Percentiles rank a stretch among this genome's conserved stretches.
Conservation (phyloP, 2,888 invertebrate genomes). For the Stictocephala bisonia region DNA sequence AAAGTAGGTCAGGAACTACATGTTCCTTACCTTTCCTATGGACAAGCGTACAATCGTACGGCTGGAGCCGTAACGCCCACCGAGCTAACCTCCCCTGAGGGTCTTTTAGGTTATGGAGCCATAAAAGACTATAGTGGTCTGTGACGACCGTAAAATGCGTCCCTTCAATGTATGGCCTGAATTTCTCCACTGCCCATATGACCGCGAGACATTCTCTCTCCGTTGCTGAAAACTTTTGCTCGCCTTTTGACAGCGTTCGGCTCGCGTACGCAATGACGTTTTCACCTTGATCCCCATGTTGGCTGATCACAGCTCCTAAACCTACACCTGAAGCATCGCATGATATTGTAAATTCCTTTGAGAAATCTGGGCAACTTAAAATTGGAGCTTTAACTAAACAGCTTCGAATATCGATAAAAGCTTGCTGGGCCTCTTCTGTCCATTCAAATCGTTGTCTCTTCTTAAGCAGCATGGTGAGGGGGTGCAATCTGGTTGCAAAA, state of each 20-base stretch:
- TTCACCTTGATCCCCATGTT: slow-evolving; percentile 52
- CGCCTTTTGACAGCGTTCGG: slow-evolving; percentile 49
- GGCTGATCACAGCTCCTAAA: slow-evolving; percentile 53
- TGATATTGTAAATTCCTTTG: slow-evolving; percentile 41
- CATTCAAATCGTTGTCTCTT: slow-evolving; percentile 46
- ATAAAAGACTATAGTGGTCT: slow-evolving; percentile 53
- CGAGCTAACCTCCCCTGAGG: slow-evolving; percentile 50
- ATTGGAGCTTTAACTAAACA: slow-evolving; percentile 45
- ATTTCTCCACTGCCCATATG: slow-evolving; percentile 54
- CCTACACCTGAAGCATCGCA: slow-evolving; percentile 50
- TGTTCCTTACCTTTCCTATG: neutral
- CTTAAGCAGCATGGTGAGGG: slow-evolving; percentile 51
- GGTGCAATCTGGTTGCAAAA: slow-evolving; percentile 48
- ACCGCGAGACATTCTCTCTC: slow-evolving; percentile 58
- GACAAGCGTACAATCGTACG: slow-evolving; percentile 47
- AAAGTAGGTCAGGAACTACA: neutral
- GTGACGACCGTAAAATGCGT: slow-evolving; percentile 1
- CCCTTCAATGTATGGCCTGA: slow-evolving; percentile 57
- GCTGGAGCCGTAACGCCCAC: slow-evolving; percentile 52
- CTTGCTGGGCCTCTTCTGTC: slow-evolving; percentile 23
- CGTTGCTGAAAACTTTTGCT: slow-evolving; percentile 55
- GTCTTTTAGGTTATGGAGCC: slow-evolving; percentile 50
- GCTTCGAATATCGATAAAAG: slow-evolving; percentile 32
- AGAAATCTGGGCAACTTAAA: slow-evolving; percentile 50
- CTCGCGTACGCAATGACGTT: slow-evolving; percentile 56